A percentile compares a stretch with the other conserved stretches of the same genome.
Conservation (phyloP, 2,797 vertebrate species). For the Rhabdomys pumilio region DNA sequence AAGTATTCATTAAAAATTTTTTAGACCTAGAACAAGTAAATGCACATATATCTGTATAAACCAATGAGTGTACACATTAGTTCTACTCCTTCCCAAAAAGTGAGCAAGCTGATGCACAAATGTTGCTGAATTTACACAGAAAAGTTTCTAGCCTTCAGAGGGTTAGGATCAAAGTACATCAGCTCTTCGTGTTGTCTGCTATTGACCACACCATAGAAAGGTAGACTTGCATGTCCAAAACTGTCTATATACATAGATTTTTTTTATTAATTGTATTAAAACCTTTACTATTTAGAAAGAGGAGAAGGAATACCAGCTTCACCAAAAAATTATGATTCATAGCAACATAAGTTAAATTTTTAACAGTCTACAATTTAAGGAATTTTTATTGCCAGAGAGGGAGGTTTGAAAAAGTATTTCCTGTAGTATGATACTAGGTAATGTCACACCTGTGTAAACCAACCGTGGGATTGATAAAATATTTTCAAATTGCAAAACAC, state of each 20-base stretch:
- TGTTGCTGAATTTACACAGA: not conserved
- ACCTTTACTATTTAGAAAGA: not conserved
- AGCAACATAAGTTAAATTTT: not conserved
- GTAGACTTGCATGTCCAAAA: not conserved
- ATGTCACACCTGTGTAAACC: not conserved
- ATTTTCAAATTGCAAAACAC: not conserved
- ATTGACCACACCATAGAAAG: no score
- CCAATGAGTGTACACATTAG: not conserved
- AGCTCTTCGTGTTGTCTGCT: not conserved
- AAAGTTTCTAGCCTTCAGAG: not conserved
- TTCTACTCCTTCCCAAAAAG: not conserved
- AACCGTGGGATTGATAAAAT: not conserved
- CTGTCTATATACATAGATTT: no score
- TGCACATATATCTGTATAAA: not conserved
- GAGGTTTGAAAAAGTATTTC: not conserved
- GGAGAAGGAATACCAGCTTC: not conserved
- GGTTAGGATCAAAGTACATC: not conserved
- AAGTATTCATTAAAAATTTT: constrained; percentile 21
- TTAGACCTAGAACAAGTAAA: not conserved
- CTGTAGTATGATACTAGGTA: not conserved
- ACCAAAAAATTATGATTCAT: not conserved
- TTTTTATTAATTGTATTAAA: not conserved
- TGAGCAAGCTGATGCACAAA: not conserved
- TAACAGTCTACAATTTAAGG: not conserved
- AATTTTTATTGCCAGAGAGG: not conserved